These are phyloP conservation scores for Atopsyche davidsoni DNA, from an alignment of 1,140 invertebrate species.

Conservation along the genomic window DNA sequence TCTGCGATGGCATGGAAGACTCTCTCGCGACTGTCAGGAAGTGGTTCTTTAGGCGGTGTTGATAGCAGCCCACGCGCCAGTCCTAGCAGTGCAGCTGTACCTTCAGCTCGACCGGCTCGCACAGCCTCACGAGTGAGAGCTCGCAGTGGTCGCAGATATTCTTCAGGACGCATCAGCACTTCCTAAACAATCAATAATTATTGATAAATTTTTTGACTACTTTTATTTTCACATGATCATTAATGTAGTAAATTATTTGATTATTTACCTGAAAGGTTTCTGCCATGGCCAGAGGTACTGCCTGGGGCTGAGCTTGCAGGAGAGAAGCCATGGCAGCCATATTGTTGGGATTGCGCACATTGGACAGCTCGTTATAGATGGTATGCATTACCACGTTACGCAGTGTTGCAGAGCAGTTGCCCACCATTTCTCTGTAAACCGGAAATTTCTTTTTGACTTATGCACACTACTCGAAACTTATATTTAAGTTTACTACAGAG, in stretches of 20 bases:
- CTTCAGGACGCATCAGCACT: slow-evolving; percentile 80
- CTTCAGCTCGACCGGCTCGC: slow-evolving; percentile 52
- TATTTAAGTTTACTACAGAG: too few species aligned
- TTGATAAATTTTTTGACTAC: too few species aligned
- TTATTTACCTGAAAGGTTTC: slow-evolving; percentile 64
- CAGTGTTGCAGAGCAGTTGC: slow-evolving; percentile 74
- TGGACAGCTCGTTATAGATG: slow-evolving; percentile 91
- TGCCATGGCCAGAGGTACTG: slow-evolving; percentile 69
- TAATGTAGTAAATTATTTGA: too few species aligned
- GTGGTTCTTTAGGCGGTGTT: slow-evolving; percentile 38
- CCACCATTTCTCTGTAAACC: slow-evolving; percentile 63
- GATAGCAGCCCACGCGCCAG: slow-evolving; percentile 37
- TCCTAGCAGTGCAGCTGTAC: slow-evolving; percentile 35
- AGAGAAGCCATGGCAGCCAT: slow-evolving; percentile 82
- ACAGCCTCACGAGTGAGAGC: slow-evolving; percentile 82
- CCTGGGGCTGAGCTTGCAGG: slow-evolving; percentile 73
- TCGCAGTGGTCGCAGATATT: slow-evolving; percentile 80
- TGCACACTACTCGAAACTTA: too few species aligned
- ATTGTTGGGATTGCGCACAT: slow-evolving; percentile 88
- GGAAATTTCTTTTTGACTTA: too few species aligned
- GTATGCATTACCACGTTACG: slow-evolving; percentile 84
- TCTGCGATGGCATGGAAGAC: slow-evolving; percentile 80
- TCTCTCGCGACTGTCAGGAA: slow-evolving; percentile 60
- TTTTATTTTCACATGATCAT: neutral
- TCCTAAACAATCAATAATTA: slow-evolving; percentile 67